Conservation (phyloP, 2,113 vertebrate genomes). For the Rhynchomys soricoides region DNA sequence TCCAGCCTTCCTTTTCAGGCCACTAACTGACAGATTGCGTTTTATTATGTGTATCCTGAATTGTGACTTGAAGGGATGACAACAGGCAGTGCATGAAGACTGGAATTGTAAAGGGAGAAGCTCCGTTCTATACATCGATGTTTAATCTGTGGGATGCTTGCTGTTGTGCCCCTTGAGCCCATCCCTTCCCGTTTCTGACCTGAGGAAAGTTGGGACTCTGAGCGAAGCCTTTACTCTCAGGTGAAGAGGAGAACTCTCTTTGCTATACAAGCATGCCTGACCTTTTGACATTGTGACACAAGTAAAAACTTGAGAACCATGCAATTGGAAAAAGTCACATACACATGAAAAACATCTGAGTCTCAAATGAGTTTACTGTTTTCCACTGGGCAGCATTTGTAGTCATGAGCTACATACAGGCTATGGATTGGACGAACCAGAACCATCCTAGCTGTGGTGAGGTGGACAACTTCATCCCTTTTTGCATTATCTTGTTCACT, state of each 20-base stretch:
- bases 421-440: not conserved
- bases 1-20: not conserved
- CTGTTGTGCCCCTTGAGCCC: not conserved
- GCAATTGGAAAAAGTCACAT: not conserved
- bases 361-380: not conserved
- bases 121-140: not conserved
- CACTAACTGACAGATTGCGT: not conserved
- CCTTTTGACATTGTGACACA: not conserved
- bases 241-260: not conserved
- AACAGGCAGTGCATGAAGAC: not conserved
- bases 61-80: not conserved
- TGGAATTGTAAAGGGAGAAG: not conserved
- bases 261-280: not conserved
- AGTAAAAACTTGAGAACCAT: not conserved
- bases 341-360: not conserved
- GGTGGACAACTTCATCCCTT: not conserved
- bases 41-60: not conserved
- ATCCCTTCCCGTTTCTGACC: not conserved
- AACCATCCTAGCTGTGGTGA: not conserved
- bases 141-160: not conserved
- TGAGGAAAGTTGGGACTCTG: not conserved
- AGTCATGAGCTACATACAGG: not conserved
- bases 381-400: not conserved
- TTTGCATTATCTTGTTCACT: slow-evolving; percentile 18
- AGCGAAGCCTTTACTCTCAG: not conserved